A percentile compares a stretch with the other conserved stretches of the same genome.
phyloP scores from a whole-genome alignment of 2,113 vertebrate species.

The Stigmatopora nigra region DNA sequence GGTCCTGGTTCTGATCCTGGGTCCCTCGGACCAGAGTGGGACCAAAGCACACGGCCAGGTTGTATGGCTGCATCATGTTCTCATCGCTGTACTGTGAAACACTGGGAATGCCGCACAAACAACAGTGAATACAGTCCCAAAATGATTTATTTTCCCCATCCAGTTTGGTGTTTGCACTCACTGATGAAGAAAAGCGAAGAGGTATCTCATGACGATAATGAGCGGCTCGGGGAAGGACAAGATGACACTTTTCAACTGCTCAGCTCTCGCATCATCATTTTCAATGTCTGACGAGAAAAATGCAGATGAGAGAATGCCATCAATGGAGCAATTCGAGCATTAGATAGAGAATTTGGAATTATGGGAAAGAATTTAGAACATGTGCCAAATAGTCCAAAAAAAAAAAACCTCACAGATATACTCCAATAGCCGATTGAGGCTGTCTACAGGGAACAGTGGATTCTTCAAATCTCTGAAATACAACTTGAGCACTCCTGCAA shows the following conservation, averaged over 20 bases:
- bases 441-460: conserved; percentile 74
- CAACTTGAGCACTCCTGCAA: conserved; percentile 81
- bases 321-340: background rate
- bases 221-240: conserved; percentile 59
- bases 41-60: conserved; percentile 83
- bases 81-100: conserved; percentile 82
- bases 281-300: conserved; percentile 62
- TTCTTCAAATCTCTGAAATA: conserved; percentile 78
- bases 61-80: conserved; percentile 88
- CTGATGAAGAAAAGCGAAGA: conserved; percentile 88
- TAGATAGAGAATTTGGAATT: background rate
- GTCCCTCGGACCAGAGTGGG: conserved; percentile 73
- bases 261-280: conserved; percentile 62
- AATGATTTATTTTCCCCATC: background rate
- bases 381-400: background rate
- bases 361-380: background rate
- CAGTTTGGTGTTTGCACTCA: conserved; percentile 58
- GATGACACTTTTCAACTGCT: conserved; percentile 67
- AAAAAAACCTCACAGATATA: conserved; percentile 65
- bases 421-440: conserved; percentile 71
- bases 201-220: conserved; percentile 80
- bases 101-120: conserved; percentile 42
- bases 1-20: conserved; percentile 37
- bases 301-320: background rate
- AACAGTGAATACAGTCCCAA: background rate